Base-by-base conservation (phyloP, 2,888 invertebrate genomes). In the Ditylenchus weischeri region DNA sequence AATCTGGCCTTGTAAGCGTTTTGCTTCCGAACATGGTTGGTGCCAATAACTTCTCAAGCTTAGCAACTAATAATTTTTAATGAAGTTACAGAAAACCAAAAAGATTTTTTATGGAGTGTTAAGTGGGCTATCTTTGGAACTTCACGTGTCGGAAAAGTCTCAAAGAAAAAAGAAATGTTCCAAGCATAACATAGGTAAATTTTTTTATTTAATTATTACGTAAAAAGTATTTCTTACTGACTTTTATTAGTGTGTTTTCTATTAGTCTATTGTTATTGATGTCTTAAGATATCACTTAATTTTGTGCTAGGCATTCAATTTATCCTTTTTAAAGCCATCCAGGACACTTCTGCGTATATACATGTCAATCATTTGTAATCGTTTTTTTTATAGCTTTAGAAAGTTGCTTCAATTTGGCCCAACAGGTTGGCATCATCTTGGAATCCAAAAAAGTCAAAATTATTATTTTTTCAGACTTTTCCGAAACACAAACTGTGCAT, bases 81-180 rank as follows among this genome's bases (percentile, higher is more conserved):
- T 15, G 43, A 15, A 43, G 3, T 43, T 59, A 19, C 21, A 78
- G 62, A 72, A 65, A 57, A 35, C 48, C 29, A 75, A 75, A 65
- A 76, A 75, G 57, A 18, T 62, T n/a, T 71, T 70, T 65, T 79
- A 70, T 58, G 73, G 70, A 7, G 75, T 78, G 18, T 63, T 77
- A 1, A 65, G 72, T 8, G 74, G 74, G 59, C 70, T 78, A 49
- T 72, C 74, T 8, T 65, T 79, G 23, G 79, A 79, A 58, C 65
- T 79, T 35, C 74, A 78, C 69, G 76, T 78, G 51, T 74, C 74
- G n/a, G 77, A 79, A 63, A 79, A 79, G 68, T 36, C 58, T 18
- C 62, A 65, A 38, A 19, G 62, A 54, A 75, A 74, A 66, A 73
- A 72, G 61, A 73, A 73, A 49, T 57, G 72, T 10, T 69, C 78